Evolutionary conservation across 2,888 invertebrate species (phyloP).

Genomic region (Phaedon cochleariae): DNA sequence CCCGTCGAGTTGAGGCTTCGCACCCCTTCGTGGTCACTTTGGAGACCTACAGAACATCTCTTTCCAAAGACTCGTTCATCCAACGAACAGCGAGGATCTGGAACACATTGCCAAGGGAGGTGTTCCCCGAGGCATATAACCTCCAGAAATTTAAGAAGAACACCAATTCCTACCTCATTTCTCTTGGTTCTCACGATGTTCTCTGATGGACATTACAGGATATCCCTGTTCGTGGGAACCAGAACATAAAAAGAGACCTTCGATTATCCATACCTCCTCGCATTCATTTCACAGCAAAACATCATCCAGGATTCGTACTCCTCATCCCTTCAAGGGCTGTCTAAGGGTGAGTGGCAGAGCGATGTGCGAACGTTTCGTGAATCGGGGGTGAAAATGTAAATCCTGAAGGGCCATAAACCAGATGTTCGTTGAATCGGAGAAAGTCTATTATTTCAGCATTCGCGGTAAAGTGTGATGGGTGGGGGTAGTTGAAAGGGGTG

Average conservation of each 20-base stretch:
- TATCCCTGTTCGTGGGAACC: too few species aligned
- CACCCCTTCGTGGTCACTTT: too few species aligned
- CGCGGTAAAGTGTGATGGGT: background rate
- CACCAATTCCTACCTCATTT: too few species aligned
- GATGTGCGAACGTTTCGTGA: background rate
- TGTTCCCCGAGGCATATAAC: too few species aligned
- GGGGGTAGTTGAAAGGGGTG: background rate
- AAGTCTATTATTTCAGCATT: conserved; percentile 1
- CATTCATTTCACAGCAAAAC: background rate
- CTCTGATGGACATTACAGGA: too few species aligned
- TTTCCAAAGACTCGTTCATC: too few species aligned
- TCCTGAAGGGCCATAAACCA: background rate
- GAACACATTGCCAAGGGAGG: too few species aligned
- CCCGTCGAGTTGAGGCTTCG: too few species aligned
- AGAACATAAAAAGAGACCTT: background rate
- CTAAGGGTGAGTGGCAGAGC: background rate
- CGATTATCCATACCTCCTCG: background rate
- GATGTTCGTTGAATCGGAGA: background rate
- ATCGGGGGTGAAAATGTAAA: background rate
- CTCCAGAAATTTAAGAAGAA: too few species aligned
- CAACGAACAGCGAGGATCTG: too few species aligned
- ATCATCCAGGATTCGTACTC: background rate
- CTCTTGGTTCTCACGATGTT: too few species aligned
- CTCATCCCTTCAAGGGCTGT: background rate
- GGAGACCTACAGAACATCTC: too few species aligned